These are phyloP conservation scores for Peromyscus nudipes DNA, from an alignment of 2,797 vertebrate species.

Conservation along the genomic window DNA sequence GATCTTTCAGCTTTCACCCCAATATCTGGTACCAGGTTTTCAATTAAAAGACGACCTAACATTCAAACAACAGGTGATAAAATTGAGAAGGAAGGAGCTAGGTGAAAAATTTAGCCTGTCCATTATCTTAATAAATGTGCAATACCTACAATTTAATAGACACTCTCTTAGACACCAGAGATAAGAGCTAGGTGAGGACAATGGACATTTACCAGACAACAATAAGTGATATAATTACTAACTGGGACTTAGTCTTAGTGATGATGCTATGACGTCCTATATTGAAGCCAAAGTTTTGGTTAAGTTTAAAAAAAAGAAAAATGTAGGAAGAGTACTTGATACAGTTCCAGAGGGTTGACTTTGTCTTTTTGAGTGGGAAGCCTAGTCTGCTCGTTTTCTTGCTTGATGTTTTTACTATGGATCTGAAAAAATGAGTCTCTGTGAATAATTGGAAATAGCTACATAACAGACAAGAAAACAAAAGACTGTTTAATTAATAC, in stretches of 20 bases:
- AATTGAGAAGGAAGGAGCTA: neutral
- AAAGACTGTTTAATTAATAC: neutral
- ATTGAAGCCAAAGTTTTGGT: neutral
- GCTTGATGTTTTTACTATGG: neutral
- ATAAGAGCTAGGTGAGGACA: neutral
- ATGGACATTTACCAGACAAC: neutral
- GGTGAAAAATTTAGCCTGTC: neutral
- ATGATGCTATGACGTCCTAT: neutral
- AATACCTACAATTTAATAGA: neutral
- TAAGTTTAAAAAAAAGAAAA: neutral
- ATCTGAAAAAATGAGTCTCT: neutral
- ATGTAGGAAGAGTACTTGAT: neutral
- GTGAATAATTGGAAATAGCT: neutral
- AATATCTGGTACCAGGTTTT: too few relatives aligned
- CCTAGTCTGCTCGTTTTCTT: neutral
- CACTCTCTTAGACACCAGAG: neutral
- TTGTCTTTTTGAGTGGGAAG: neutral
- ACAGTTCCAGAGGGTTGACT: neutral
- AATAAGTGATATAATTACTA: neutral
- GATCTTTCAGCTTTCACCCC: too few relatives aligned
- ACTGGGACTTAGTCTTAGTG: neutral
- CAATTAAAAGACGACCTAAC: too few relatives aligned
- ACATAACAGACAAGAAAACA: neutral
- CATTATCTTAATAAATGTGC: neutral
- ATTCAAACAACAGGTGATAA: neutral